Conservation (phyloP, 2,888 invertebrate genomes). For the Fabriciana adippe region DNA sequence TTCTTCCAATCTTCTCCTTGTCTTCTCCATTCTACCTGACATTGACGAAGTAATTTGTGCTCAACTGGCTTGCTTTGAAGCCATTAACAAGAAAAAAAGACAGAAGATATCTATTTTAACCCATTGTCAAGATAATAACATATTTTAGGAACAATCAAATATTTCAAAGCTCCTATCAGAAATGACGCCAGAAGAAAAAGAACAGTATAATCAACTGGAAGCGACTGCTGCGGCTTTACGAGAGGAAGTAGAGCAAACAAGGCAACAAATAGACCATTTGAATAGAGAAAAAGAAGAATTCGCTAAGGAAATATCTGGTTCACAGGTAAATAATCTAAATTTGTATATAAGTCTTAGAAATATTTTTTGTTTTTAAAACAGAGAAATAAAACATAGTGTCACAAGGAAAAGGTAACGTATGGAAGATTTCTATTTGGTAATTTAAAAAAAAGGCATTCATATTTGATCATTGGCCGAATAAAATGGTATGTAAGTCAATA, state of each 20-base stretch:
- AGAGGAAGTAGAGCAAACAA: slow-evolving; percentile 80
- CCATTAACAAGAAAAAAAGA: too few species aligned
- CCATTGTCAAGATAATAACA: background rate
- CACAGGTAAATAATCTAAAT: slow-evolving; percentile 68
- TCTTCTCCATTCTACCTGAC: too few species aligned
- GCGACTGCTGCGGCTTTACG: slow-evolving; percentile 74
- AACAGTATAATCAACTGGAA: slow-evolving; percentile 76
- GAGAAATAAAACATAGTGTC: too few species aligned
- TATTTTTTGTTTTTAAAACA: background rate
- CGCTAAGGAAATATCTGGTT: slow-evolving; percentile 85
- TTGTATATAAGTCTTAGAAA: background rate
- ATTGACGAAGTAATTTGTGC: too few species aligned
- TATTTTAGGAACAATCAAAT: slow-evolving; percentile 82
- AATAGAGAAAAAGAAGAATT: slow-evolving; percentile 85
- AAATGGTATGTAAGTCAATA: too few species aligned
- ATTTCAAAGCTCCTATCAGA: slow-evolving; percentile 84
- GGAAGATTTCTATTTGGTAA: too few species aligned
- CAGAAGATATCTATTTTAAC: too few species aligned
- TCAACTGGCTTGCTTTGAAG: too few species aligned
- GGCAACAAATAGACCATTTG: slow-evolving; percentile 84
- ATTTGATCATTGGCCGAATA: too few species aligned
- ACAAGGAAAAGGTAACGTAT: too few species aligned
- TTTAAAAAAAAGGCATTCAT: too few species aligned
- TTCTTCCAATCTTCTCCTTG: too few species aligned
- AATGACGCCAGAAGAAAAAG: slow-evolving; percentile 84